Percentiles rank a stretch among this genome's conserved stretches.
These are phyloP conservation scores for Meiosimyza platycephala DNA, from an alignment of 2,888 invertebrate species.

Conservation along the genomic window DNA sequence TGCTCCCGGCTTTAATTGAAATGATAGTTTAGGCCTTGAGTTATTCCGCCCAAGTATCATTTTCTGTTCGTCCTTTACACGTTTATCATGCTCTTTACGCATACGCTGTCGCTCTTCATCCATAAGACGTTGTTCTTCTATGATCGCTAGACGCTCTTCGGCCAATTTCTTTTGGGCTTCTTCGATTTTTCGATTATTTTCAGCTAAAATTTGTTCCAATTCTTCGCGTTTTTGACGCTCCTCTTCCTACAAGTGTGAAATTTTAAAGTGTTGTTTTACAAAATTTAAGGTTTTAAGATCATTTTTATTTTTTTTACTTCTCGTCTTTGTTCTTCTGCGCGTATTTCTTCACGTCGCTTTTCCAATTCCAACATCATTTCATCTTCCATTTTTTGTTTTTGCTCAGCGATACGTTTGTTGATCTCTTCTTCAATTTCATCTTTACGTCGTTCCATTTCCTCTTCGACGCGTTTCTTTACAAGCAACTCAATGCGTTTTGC, in stretches of 20 bases:
- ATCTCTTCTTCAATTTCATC: constrained; percentile 96
- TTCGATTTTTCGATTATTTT: constrained; percentile 95
- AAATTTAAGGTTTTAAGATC: not conserved
- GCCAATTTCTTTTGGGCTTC: constrained; percentile 95
- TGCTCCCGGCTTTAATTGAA: constrained; percentile 80
- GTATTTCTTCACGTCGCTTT: constrained; percentile 83
- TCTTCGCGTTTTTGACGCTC: constrained; percentile 93
- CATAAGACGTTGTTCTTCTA: constrained; percentile 93
- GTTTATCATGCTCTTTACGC: constrained; percentile 89
- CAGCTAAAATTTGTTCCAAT: constrained; percentile 92
- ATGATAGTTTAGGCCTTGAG: constrained; percentile 91
- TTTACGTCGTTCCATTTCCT: constrained; percentile 90
- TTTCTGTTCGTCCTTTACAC: constrained; percentile 92
- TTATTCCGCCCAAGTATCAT: constrained; percentile 94
- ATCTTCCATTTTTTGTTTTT: constrained; percentile 91
- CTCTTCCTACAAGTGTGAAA: constrained; percentile 83
- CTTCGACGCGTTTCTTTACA: constrained; percentile 90
- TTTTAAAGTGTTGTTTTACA: not conserved
- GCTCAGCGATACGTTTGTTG: constrained; percentile 89
- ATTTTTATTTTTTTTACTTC: constrained; percentile 77
- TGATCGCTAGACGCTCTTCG: constrained; percentile 92
- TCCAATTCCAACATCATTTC: constrained; percentile 95
- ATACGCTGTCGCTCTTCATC: constrained; percentile 91
- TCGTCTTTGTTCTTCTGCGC: constrained; percentile 87
- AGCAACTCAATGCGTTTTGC: constrained; percentile 91